These are phyloP conservation scores for Oceanodroma leucorhoa DNA, from an alignment of 2,797 vertebrate species.

Conservation along the genomic window DNA sequence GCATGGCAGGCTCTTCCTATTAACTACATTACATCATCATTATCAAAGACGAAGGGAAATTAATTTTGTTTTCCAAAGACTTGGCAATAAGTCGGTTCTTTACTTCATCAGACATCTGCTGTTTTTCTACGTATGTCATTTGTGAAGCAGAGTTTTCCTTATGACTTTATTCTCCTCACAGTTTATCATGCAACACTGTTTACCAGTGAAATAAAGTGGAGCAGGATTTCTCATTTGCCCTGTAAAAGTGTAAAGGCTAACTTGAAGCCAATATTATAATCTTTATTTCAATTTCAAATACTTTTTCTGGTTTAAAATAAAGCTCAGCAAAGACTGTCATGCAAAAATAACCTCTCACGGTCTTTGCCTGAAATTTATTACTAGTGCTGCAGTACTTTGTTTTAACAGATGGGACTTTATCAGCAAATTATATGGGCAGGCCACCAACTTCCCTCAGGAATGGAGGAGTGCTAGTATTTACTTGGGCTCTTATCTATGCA, in stretches of 20 bases:
- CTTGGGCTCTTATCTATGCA: constrained; percentile 76
- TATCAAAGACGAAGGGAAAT: constrained; percentile 86
- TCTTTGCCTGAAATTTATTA: constrained; percentile 77
- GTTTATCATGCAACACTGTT: constrained; percentile 71
- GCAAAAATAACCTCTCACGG: constrained; percentile 73
- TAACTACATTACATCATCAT: constrained; percentile 81
- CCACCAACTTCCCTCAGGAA: constrained; percentile 76
- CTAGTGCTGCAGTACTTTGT: constrained; percentile 69
- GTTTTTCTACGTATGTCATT: constrained; percentile 80
- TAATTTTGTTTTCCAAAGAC: constrained; percentile 83
- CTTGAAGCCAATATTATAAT: constrained; percentile 65
- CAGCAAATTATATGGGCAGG: constrained; percentile 78
- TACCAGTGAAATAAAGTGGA: constrained; percentile 64
- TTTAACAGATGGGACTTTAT: constrained; percentile 85
- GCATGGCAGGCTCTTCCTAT: constrained; percentile 78
- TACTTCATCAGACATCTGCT: constrained; percentile 83
- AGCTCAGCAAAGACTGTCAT: constrained; percentile 70
- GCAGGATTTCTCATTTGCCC: constrained; percentile 63
- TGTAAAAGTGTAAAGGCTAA: constrained; percentile 64
- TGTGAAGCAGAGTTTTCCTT: constrained; percentile 76
- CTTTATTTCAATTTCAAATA: constrained; percentile 74
- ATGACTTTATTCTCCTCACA: constrained; percentile 73
- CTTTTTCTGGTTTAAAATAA: constrained; percentile 56
- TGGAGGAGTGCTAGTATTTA: constrained; percentile 73
- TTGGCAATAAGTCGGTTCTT: constrained; percentile 76